Evolutionary conservation across 2,797 vertebrate species (phyloP).

Genomic region (Helarctos malayanus): DNA sequence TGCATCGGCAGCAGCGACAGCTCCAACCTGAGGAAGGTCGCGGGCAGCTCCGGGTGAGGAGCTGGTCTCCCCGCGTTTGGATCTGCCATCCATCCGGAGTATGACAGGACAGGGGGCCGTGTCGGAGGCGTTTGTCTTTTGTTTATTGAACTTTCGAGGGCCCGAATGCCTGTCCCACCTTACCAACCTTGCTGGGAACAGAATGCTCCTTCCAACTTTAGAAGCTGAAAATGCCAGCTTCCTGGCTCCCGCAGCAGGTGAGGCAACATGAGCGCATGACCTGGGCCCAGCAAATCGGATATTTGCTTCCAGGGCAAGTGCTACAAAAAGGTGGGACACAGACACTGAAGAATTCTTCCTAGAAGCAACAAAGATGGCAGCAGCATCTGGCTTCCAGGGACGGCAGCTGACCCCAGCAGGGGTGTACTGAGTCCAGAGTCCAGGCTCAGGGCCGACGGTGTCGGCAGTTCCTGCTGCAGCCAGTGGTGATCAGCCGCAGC

Average conservation of each 20-base stretch:
- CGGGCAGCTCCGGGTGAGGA: neutral
- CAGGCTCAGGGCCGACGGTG: neutral
- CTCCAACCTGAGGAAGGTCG: neutral
- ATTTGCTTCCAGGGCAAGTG: neutral
- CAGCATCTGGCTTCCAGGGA: neutral
- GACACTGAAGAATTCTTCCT: neutral
- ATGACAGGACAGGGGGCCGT: neutral
- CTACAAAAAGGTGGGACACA: neutral
- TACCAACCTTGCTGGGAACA: neutral
- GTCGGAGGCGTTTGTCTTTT: neutral
- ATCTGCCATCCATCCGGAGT: neutral
- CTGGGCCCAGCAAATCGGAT: accelerated
- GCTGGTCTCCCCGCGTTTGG: neutral
- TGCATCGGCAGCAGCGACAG: neutral
- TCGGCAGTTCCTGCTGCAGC: neutral
- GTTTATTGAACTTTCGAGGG: neutral
- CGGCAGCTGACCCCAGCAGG: neutral
- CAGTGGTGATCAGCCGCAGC: accelerated
- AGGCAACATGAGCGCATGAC: neutral
- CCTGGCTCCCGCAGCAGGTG: neutral
- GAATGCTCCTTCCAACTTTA: neutral
- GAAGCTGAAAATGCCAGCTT: neutral
- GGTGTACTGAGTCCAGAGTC: neutral
- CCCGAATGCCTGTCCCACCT: neutral
- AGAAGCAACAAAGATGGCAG: neutral